Base-by-base conservation (phyloP, 92 coral and sea anemone genomes). In the Galaxea fascicularis region DNA sequence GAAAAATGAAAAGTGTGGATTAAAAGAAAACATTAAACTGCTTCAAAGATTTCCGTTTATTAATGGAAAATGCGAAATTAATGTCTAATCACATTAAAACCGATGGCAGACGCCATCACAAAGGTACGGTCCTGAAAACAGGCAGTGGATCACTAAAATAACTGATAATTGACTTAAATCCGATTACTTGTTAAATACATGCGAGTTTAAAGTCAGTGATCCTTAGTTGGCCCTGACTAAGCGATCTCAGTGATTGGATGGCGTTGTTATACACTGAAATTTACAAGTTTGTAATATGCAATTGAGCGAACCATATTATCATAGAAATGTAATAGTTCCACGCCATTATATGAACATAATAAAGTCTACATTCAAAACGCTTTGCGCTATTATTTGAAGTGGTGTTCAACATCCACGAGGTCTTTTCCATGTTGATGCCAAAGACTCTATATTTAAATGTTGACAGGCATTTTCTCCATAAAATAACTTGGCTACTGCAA, bases 11-110 rank as follows among this genome's bases (percentile, higher is more conserved):
- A 60, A 88, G 79, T 86, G 75, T 66, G 76, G 71, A 57, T 89
- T 82, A 76, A 78, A 76, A 79, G 80, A 80, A 91, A 89, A 89
- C 95, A 94, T 80, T 72, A 82, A 87, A 67, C 77, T 70, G 91
- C 88, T 83, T 91, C 89, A 75, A 83, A 78, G 82, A 89, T 89
- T 91, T 91, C 98, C 93, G 94, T 85, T 83, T 39, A 82, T 90
- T 74, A 86, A 91, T 77, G 97, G 91, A 83, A 94, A 94, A 94
- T 94, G 98, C 86, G 95, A 94, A 91, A 89, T 91, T 94, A 91
- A 94, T 91, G 88, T 71, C 73, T 62, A 30, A 75, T 41, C 77
- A 52, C 85, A 73, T 16, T 87, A 58, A 76, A 56, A 27, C 30
- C 46, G 58, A 73, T 41, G 35, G 65, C 29, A 29, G 3, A 60